phyloP scores from a whole-genome alignment of 2,113 vertebrate genomes.

The Ictalurus furcatus region DNA sequence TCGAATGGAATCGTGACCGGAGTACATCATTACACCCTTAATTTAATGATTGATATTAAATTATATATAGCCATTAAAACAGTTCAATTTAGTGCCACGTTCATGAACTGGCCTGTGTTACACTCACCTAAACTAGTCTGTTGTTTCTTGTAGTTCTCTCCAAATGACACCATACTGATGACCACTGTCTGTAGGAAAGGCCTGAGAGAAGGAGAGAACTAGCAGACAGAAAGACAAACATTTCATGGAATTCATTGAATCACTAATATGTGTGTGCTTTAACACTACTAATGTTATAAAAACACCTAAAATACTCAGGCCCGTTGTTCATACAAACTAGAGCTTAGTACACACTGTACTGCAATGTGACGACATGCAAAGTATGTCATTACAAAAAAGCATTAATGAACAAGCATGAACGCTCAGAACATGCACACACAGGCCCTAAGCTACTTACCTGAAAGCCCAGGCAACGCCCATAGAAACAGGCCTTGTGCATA shows the following conservation, averaged over 20 bases:
- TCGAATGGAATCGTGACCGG: neutral
- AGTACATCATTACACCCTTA: neutral
- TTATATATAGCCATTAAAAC: neutral
- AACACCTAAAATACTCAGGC: slow-evolving; percentile 27
- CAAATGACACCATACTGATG: slow-evolving; percentile 87
- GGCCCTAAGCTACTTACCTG: slow-evolving; percentile 73
- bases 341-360: neutral
- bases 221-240: slow-evolving; percentile 13
- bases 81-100: neutral
- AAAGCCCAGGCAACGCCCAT: slow-evolving; percentile 89
- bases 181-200: slow-evolving; percentile 87
- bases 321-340: slow-evolving; percentile 66
- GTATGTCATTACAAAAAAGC: slow-evolving; percentile 13
- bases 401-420: neutral
- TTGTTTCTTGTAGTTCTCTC: slow-evolving; percentile 83
- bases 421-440: slow-evolving; percentile 30
- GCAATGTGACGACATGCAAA: neutral
- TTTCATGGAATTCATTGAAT: neutral
- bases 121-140: slow-evolving; percentile 80
- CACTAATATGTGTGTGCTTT: neutral
- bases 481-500: slow-evolving; percentile 91
- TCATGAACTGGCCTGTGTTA: neutral
- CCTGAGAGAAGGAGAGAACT: slow-evolving; percentile 84
- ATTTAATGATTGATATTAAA: neutral
- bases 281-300: neutral